These are phyloP conservation scores for Parazoanthus swiftii DNA, from an alignment of 92 coral and sea anemone genomes.

Conservation along the genomic window DNA sequence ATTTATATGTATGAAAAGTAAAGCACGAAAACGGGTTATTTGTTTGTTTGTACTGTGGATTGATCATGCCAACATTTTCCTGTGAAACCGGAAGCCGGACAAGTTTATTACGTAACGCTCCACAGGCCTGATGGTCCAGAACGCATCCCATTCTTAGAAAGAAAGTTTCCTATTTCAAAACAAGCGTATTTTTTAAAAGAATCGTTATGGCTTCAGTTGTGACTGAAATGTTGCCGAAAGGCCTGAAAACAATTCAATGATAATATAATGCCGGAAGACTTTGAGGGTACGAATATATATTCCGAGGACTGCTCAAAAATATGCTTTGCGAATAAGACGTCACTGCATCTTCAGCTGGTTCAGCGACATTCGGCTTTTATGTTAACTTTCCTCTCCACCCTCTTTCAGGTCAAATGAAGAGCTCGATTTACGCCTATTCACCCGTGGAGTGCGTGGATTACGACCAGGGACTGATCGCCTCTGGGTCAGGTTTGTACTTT, in stretches of 20 bases:
- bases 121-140: background rate
- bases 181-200: background rate
- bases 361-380: background rate
- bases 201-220: background rate
- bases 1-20: background rate
- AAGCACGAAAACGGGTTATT: background rate
- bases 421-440: constrained; percentile 91
- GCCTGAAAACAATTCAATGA: background rate
- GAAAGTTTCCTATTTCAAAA: background rate
- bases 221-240: background rate
- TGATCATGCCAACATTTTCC: background rate
- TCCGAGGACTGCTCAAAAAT: background rate
- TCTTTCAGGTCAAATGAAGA: constrained; percentile 72
- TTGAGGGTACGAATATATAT: background rate
- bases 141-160: background rate
- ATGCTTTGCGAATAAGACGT: background rate
- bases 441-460: constrained; percentile 91
- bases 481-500: constrained; percentile 83
- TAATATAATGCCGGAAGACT: background rate
- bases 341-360: background rate
- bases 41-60: background rate
- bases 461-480: constrained; percentile 63
- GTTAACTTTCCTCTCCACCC: background rate
- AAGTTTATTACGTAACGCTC: background rate
- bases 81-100: background rate